Evolutionary conservation across 1,140 invertebrate species (phyloP).

Genomic region (Neodiprion pinetum): DNA sequence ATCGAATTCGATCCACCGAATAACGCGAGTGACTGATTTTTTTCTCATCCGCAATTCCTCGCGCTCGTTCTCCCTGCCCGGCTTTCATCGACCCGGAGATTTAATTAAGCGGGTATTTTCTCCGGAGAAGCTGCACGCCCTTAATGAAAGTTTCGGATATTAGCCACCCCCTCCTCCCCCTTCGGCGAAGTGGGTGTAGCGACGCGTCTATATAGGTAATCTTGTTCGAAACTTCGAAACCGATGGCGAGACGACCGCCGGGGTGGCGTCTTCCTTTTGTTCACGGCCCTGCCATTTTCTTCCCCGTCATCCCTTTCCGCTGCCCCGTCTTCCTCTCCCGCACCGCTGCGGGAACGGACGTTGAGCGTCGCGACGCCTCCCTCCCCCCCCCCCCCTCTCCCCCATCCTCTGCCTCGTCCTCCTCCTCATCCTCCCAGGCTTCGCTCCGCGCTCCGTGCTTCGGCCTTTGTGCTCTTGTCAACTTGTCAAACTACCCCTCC

Average conservation of each 20-base stretch:
- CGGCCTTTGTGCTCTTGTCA: constrained; percentile 61
- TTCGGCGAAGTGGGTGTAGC: neutral
- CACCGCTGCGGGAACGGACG: constrained; percentile 28
- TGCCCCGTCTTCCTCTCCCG: constrained; percentile 29
- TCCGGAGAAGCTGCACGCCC: constrained; percentile 18
- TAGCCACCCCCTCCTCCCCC: constrained; percentile 22
- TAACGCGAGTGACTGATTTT: neutral
- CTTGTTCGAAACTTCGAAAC: constrained; percentile 33
- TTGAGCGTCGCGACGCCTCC: constrained; percentile 56
- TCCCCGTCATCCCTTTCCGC: constrained; percentile 27
- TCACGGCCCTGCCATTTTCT: constrained; percentile 32
- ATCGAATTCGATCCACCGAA: neutral
- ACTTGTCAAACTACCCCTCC: constrained; percentile 60
- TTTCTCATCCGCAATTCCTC: neutral
- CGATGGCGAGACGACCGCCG: neutral
- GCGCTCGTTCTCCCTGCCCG: neutral
- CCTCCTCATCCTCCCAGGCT: constrained; percentile 8
- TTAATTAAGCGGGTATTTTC: constrained; percentile 42
- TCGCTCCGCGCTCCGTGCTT: constrained; percentile 23
- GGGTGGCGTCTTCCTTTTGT: constrained; percentile 44
- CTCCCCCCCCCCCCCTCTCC: constrained; percentile 30
- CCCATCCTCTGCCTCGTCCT: constrained; percentile 17
- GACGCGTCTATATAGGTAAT: constrained; percentile 35
- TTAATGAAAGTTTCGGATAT: constrained; percentile 42
- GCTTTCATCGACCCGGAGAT: constrained; percentile 26